Evolutionary conservation across 2,888 invertebrate genomes (phyloP), one percentile per base, ranked within the genome.

Genomic region (Eurytoma adleriae): DNA sequence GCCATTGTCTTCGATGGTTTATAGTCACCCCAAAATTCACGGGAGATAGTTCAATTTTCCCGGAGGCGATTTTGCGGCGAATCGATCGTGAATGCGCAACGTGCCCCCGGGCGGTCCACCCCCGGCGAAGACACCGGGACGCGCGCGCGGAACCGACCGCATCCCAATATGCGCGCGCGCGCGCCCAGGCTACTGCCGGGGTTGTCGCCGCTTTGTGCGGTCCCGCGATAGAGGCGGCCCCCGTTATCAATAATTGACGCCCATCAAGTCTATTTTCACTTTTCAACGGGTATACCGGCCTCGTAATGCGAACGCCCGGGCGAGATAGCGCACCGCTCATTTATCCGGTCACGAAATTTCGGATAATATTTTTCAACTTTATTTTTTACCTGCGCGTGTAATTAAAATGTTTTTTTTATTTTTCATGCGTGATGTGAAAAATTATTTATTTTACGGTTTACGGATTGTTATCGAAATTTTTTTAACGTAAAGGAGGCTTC

Each of bases 1-100:
- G 87, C 87, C 85, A 89, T 88, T 89, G 87, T 88, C 88, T 88
- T 87, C 85, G 83, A 85, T 88, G 86, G 88, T 89, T 89, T 89
- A 88, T 89, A 88, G 87, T 88, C 85, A 83, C 83, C 84, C 82
- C 68, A 75, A 82, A 82, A 82, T 82, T 82, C 82, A 78, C 80
- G 82, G 67, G 80, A 78, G 82, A 82, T 82, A 80, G 82, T 82
- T 82, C 80, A 82, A 80, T 82, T 82, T 82, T 80, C 78, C 82
- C 78, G 57, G 82, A 71, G 80, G 80, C 82, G 80, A 82, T 82
- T 82, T 82, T 80, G 82, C 75, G 82, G 82, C 75, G 68, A 75
- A 82, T 82, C 82, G 82, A 78, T 79, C 73, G 62, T 3, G 5
- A 18, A 18, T 40, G 48, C 48, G 27, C 50, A 40, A 40, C 20